phyloP scores from a whole-genome alignment of 2,888 invertebrate genomes.

The Lasius platythorax region DNA sequence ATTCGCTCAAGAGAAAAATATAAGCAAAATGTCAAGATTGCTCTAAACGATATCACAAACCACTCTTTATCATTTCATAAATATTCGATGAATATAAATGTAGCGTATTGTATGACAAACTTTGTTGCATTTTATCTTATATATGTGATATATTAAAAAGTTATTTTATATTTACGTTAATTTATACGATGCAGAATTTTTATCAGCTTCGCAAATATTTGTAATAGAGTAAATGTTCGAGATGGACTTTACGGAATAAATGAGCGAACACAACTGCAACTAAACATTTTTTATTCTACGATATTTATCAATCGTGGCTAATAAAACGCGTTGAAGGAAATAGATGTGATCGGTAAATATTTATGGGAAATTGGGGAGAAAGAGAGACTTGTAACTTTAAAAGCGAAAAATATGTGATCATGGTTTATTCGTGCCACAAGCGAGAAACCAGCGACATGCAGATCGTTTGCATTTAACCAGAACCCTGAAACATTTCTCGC shows the following conservation, averaged over 20 bases:
- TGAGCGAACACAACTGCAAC: slow-evolving; percentile 7
- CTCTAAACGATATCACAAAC: background rate
- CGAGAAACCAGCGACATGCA: slow-evolving; percentile 25
- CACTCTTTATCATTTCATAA: background rate
- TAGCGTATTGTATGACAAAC: background rate
- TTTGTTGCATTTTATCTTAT: background rate
- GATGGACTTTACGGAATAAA: background rate
- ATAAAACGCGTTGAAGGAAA: background rate
- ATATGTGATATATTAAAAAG: background rate
- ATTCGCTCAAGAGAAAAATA: slow-evolving; percentile 50
- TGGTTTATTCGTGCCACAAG: slow-evolving; percentile 28
- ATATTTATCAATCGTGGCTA: background rate
- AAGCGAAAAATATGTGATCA: slow-evolving; percentile 12
- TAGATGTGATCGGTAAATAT: background rate
- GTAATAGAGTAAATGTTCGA: background rate
- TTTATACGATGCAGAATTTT: background rate
- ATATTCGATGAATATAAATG: slow-evolving; percentile 1
- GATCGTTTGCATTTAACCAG: slow-evolving; percentile 38
- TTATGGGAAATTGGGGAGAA: background rate
- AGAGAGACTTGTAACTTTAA: slow-evolving; percentile 7
- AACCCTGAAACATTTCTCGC: slow-evolving; percentile 35
- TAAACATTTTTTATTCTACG: background rate
- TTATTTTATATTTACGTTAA: background rate
- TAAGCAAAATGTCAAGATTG: slow-evolving; percentile 9
- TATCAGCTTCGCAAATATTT: background rate